A percentile compares a stretch with the other conserved stretches of the same genome.
Conservation (phyloP, 2,888 invertebrate species). For the Tribolium freemani region DNA sequence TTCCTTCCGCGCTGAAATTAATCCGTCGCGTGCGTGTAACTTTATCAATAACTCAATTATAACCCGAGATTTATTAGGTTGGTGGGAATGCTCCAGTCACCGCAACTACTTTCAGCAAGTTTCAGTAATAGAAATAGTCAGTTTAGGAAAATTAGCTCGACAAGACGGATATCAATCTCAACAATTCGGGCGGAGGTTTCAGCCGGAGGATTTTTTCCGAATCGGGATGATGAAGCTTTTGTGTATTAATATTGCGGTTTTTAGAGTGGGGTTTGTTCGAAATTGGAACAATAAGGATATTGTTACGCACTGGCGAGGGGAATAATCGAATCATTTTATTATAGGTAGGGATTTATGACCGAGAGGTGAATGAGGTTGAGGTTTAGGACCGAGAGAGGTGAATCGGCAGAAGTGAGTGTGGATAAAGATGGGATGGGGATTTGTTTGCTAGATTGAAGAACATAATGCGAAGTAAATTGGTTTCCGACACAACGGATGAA, state of each 20-base stretch:
- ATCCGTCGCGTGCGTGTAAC: constrained; percentile 41
- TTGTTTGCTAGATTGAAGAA: not conserved
- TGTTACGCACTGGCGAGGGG: not conserved
- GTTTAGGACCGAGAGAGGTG: not conserved
- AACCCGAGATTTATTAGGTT: constrained; percentile 37
- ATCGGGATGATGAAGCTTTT: not conserved
- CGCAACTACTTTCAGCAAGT: constrained; percentile 40
- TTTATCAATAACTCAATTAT: constrained; percentile 43
- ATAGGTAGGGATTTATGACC: not conserved
- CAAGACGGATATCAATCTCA: constrained; percentile 20
- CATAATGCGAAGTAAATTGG: not conserved
- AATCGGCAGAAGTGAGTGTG: not conserved
- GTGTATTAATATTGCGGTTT: constrained; percentile 10
- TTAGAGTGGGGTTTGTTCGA: not conserved
- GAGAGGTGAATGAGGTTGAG: not conserved
- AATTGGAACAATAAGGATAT: not conserved
- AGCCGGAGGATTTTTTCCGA: not conserved
- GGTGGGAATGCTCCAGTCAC: constrained; percentile 26
- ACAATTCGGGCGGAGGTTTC: not conserved
- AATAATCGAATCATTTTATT: not conserved
- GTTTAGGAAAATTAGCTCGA: constrained; percentile 34
- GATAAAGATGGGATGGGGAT: not conserved
- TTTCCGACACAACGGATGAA: not conserved
- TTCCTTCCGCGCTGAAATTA: constrained; percentile 42
- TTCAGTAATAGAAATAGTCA: constrained; percentile 39